Conservation (phyloP, 2,113 vertebrate genomes). For the Guaruba guarouba region DNA sequence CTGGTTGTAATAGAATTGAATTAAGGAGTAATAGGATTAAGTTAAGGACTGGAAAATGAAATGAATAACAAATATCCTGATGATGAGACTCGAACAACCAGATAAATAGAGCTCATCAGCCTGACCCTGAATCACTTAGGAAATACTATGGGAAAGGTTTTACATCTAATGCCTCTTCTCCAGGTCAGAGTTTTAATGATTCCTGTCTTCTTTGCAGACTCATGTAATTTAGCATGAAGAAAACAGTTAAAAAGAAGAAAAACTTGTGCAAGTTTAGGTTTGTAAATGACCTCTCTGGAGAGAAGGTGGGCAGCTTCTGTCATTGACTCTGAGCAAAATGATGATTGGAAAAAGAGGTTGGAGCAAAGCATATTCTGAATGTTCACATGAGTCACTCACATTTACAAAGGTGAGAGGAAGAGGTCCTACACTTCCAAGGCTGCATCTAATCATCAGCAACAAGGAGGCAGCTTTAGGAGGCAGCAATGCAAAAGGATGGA, state of each 20-base stretch:
- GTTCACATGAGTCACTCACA: not conserved
- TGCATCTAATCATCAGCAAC: not conserved
- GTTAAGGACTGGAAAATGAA: constrained; percentile 8
- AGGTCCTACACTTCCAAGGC: not conserved
- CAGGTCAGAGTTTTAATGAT: not conserved
- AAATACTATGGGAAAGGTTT: not conserved
- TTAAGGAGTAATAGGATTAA: constrained; percentile 33
- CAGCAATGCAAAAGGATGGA: not conserved
- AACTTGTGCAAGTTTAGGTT: not conserved
- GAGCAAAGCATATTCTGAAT: not conserved
- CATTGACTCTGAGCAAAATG: not conserved
- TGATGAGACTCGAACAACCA: not conserved
- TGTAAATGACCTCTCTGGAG: not conserved
- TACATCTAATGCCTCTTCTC: not conserved
- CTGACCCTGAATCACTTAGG: not conserved
- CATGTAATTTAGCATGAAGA: not conserved
- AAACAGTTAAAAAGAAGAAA: not conserved
- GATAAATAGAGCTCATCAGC: constrained; percentile 8
- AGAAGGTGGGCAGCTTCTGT: not conserved
- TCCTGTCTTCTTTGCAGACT: not conserved
- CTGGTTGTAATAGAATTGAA: not conserved
- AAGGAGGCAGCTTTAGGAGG: not conserved
- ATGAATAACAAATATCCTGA: not conserved
- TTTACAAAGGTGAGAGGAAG: not conserved
- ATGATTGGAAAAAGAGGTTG: not conserved